A percentile compares a stretch with the other conserved stretches of the same genome.
phyloP scores from a whole-genome alignment of 2,113 vertebrate genomes.

The Thalassarche chlororhynchos region DNA sequence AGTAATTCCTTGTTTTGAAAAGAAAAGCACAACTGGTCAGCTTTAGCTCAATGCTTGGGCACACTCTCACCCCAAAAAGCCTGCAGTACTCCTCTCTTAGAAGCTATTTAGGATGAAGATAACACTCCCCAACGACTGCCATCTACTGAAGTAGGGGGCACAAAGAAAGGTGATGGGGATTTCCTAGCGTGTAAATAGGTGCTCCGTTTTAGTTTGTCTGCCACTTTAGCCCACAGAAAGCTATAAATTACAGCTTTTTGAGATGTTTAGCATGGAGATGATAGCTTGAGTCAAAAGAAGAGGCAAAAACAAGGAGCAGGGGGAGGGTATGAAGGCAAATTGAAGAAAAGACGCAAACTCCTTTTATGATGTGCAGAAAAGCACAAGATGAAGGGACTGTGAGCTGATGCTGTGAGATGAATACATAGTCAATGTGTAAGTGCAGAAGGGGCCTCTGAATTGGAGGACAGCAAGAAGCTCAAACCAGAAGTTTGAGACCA shows the following conservation, averaged over 20 bases:
- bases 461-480: neutral
- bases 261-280: neutral
- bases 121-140: too few relatives aligned
- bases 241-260: neutral
- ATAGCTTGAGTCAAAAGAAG: neutral
- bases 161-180: too few relatives aligned
- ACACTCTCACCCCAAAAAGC: rapidly evolving
- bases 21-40: neutral
- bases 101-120: neutral
- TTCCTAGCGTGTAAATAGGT: neutral
- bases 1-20: too few relatives aligned
- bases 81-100: neutral
- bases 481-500: neutral
- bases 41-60: neutral
- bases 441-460: neutral
- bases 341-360: neutral
- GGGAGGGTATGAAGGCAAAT: neutral
- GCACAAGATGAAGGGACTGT: neutral
- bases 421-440: too few relatives aligned
- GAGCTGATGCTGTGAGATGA: neutral
- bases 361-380: neutral
- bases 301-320: neutral
- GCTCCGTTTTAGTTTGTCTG: neutral
- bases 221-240: neutral
- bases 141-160: neutral